Evolutionary conservation across 2,888 invertebrate species (phyloP), one percentile per base, ranked within the genome.

Genomic region (Aethes cnicana): DNA sequence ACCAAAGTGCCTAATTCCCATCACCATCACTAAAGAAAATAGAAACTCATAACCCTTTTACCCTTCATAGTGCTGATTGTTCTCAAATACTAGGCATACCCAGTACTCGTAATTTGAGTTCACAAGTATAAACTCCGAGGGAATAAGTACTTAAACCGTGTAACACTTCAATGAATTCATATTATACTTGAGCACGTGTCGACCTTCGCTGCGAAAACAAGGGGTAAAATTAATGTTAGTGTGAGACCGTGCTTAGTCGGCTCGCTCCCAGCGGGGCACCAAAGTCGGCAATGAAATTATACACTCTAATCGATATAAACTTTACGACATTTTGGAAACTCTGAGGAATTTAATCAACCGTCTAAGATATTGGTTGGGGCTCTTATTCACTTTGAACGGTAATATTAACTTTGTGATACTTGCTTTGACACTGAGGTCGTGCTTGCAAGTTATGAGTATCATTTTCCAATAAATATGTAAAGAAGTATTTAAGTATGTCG

Each of bases 271-370:
- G n/a, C 16, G 8, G 52, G 37, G 28, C 4, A 39, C 17, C 41
- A 28, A 44, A 70, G 64, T 73, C 64, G 47, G 59, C 62, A 70
- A 76, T 74, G 69, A 73, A 80, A 81, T 83, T 78, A 82, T 77
- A 68, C 69, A 68, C 72, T 74, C 57, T 67, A 81, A 84, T 84
- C 79, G 76, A 81, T 73, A 74, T 74, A 72, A 81, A 84, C 62
- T 84, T 82, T 75, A 73, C 75, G 76, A 72, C 72, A 58, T 72
- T 74, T n/a, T 71, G 74, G 73, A 68, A 66, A 75, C 71, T 60
- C 61, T 17, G 55, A 61, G 79, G 81, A 85, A 85, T 84, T 84
- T 85, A 84, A 85, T 85, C 82, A 84, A 82, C 72, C 72, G 66
- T 59, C 80, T 72, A 73, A 81, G 81, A 81, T 81, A 82, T 80